Percentiles rank a stretch among this genome's conserved stretches.
Evolutionary conservation across 1,140 invertebrate genomes (phyloP).

Genomic region (Schmidtea mediterranea): DNA sequence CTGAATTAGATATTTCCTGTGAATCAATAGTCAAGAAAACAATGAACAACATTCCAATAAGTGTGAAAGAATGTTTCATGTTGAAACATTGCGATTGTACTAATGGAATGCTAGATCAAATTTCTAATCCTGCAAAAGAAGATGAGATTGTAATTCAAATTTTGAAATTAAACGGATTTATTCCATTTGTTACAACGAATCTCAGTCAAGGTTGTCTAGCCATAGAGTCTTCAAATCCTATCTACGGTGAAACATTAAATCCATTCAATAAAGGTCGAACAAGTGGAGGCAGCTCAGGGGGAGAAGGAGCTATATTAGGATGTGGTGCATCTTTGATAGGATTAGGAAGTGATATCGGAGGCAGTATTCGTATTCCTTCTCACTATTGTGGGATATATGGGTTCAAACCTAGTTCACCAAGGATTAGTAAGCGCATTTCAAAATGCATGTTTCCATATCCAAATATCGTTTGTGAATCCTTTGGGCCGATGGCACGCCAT

Average conservation of each 20-base stretch:
- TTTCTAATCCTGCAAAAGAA: neutral
- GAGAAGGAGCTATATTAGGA: constrained; percentile 15
- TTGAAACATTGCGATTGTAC: too few relatives aligned
- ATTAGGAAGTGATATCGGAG: constrained; percentile 82
- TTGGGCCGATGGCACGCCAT: neutral
- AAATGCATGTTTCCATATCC: too few relatives aligned
- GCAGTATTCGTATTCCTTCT: constrained; percentile 77
- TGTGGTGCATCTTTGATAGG: constrained; percentile 16
- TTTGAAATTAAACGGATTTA: neutral
- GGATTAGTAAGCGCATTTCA: too few relatives aligned
- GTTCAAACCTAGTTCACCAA: constrained; percentile 42
- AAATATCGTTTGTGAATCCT: too few relatives aligned
- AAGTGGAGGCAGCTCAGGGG: constrained; percentile 13
- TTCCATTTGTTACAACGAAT: neutral
- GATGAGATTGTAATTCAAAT: neutral
- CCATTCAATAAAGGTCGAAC: constrained; percentile 8
- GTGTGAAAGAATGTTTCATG: neutral
- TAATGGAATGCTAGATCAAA: neutral
- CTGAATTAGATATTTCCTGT: neutral
- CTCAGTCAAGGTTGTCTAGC: neutral
- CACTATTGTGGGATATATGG: constrained; percentile 76
- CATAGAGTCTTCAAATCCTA: constrained; percentile 12
- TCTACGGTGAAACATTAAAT: constrained; percentile 13
- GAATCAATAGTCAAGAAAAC: neutral
- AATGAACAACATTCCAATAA: neutral